Evolutionary conservation across 2,888 invertebrate species (phyloP), one percentile per base, ranked within the genome.

Genomic region (Cantharis rufa): DNA sequence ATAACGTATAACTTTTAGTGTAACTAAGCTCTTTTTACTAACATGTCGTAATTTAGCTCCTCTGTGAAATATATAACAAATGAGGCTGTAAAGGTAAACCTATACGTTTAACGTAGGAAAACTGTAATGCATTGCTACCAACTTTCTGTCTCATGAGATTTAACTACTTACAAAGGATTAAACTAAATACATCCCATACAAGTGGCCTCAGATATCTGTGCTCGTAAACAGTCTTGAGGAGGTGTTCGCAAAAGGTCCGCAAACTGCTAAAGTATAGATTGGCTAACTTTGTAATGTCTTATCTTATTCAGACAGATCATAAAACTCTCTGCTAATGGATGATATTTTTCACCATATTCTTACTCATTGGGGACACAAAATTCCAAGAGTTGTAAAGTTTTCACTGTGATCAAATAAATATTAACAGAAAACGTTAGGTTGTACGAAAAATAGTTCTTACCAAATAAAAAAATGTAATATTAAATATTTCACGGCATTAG

Each of bases 251-350:
- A 74, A 75, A 75, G 75, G 81, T 80, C 81, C 82, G 79, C 77
- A 80, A 83, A 84, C 84, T 82, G 83, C 82, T 84, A 84, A 87
- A 86, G 86, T 86, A 87, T 87, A 87, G 86, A 87, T 87, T 87
- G 87, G 84, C 85, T 85, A 87, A 87, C 86, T 87, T 87, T 86
- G 86, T 87, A 87, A 87, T 87, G 86, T 85, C 85, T 85, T 85
- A 85, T 85, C 86, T 86, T 84, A 84, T 86, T 84, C 84, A 84
- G 84, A 84, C 84, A 83, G 85, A 83, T 85, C 86, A 84, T 86
- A 86, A 86, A 86, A 87, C 84, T 85, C 85, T 85, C 83, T 81
- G 83, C 84, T 86, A 86, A 86, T 87, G 86, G 86, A 85, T 83
- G 84, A 84, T 83, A 83, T 84, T 84, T 83, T 83, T 83, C 82